Evolutionary conservation across 2,113 vertebrate species (phyloP), one percentile per base, ranked within the genome.

Genomic region (Pan troglodytes): DNA sequence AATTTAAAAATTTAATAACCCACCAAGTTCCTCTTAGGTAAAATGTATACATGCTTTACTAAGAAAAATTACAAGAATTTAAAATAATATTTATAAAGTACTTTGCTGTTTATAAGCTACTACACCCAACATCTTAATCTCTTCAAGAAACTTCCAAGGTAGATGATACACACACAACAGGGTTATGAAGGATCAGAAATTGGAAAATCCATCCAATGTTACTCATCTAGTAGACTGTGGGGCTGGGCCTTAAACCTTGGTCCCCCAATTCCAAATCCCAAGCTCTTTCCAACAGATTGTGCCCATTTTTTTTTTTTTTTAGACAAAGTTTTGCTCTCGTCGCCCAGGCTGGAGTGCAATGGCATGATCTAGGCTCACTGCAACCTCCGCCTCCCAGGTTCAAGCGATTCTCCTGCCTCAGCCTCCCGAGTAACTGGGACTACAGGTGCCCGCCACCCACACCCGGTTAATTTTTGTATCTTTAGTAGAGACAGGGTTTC

Each of bases 21-120:
- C 35, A 50, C 57, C 35, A 82, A 96, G 93, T 85, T 85, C 9
- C 18, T 84, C 81, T 67, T 73, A 59, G 6, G 23, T 92, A 7
- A 80, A 80, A 73, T 73, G 40, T 3, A 86, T 18, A 90, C 13
- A 40, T 45, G 45, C 35, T 79, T 94, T 67, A 85, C 52, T 70
- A 67, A 92, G 10, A 96, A 97, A 94, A 70, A 82, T 8, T 20
- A 59, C 4, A 76, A 32, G 18, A 95, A 82, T 90, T 92, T 43
- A 81, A 96, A 81, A 38, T 86, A 35, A 14, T 38, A 81, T 18
- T 50, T 85, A 59, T 27, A 32, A 76, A 80, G 22, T 85, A 80
- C 35, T 78, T 78, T n/a, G 76, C 8, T 55, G 8, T 89, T 94
- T 81, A 85, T 30, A 93, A 89, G 40, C 12, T 80, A 64, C 25